Conservation (phyloP, 2,113 vertebrate species). For the Euleptes europaea region DNA sequence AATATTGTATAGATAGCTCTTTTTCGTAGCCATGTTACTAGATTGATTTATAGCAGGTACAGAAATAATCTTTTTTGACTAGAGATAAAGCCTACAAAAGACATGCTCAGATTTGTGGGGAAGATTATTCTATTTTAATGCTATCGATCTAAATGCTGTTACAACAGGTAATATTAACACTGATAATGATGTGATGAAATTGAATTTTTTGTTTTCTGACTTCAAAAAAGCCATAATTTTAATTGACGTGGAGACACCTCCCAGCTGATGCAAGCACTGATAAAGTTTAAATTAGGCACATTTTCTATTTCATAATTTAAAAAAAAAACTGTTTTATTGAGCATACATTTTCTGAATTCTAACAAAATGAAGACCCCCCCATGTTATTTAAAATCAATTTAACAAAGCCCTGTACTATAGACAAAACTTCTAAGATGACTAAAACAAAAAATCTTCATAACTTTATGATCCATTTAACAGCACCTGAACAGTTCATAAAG, state of each 20-base stretch:
- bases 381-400: not conserved
- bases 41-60: constrained; percentile 35
- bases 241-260: constrained; percentile 25
- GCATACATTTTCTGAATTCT: not conserved
- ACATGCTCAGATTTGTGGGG: constrained; percentile 28
- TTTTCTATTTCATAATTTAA: constrained; percentile 63
- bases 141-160: constrained; percentile 18
- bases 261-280: constrained; percentile 61
- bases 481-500: constrained; percentile 24
- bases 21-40: constrained; percentile 33
- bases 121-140: not conserved
- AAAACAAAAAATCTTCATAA: constrained; percentile 20
- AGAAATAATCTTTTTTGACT: constrained; percentile 23
- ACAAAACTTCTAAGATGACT: not conserved
- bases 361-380: not conserved
- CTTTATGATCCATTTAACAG: constrained; percentile 53
- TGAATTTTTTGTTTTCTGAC: constrained; percentile 13
- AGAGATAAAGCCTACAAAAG: constrained; percentile 53
- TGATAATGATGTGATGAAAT: not conserved
- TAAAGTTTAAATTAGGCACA: constrained; percentile 63
- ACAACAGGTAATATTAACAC: constrained; percentile 29
- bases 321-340: not conserved
- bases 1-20: constrained; percentile 26
- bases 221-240: constrained; percentile 57
- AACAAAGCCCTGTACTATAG: not conserved